phyloP scores from a whole-genome alignment of 1,140 invertebrate genomes.

The Ceratoteleas bidentatus region DNA sequence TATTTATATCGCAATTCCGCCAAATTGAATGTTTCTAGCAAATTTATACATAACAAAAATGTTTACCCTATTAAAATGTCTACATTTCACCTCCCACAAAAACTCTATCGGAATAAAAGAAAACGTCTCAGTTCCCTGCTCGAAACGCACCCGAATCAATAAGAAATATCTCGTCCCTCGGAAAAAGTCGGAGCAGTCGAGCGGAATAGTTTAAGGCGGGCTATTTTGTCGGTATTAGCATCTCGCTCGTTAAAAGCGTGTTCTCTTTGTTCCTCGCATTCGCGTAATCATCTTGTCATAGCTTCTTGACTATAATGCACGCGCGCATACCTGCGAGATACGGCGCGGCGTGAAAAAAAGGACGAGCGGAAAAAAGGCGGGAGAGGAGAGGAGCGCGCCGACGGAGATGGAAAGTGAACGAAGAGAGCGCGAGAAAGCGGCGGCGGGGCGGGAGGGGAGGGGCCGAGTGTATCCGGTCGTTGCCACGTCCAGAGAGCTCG shows the following conservation, averaged over 20 bases:
- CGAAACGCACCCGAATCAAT: background rate
- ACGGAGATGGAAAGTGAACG: conserved; percentile 45
- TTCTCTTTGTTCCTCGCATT: conserved; percentile 40
- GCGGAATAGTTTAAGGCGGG: conserved; percentile 26
- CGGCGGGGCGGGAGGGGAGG: conserved; percentile 42
- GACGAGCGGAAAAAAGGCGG: conserved; percentile 14
- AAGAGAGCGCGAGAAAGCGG: conserved; percentile 9
- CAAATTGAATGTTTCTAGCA: too few relatives aligned
- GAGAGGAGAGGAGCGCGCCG: conserved; percentile 14
- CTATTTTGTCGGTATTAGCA: conserved; percentile 43
- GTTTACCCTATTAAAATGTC: too few relatives aligned
- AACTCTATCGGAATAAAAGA: too few relatives aligned
- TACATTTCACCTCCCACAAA: too few relatives aligned
- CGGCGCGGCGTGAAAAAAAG: conserved; percentile 34
- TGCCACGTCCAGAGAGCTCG: conserved; percentile 76
- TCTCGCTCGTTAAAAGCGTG: conserved; percentile 40
- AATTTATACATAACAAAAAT: too few relatives aligned
- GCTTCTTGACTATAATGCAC: conserved; percentile 54
- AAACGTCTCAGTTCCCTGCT: too few relatives aligned
- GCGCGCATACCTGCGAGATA: conserved; percentile 65
- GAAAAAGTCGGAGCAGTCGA: too few relatives aligned
- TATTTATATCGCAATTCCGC: too few relatives aligned
- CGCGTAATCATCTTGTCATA: conserved; percentile 53
- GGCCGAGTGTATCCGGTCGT: conserved; percentile 78
- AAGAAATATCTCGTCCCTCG: conserved; percentile 3